Evolutionary conservation across 2,888 invertebrate species (phyloP).

Genomic region (Drosophila pseudotakahashii): DNA sequence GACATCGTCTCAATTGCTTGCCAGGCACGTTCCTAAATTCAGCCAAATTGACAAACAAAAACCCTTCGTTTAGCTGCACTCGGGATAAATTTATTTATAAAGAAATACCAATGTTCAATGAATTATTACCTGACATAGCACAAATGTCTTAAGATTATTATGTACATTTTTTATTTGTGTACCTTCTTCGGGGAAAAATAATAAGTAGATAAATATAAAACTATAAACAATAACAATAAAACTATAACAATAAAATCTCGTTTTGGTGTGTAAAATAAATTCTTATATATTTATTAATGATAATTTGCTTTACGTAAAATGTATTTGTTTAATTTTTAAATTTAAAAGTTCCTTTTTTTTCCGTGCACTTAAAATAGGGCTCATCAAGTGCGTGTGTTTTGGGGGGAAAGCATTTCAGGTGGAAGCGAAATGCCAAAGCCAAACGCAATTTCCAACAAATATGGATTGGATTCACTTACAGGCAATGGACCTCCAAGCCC

Average conservation of each 20-base stretch:
- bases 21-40: conserved; percentile 48
- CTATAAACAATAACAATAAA: too few relatives aligned
- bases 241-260: too few relatives aligned
- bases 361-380: conserved; percentile 33
- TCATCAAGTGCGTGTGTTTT: conserved; percentile 46
- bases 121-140: too few relatives aligned
- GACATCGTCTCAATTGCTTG: conserved; percentile 42
- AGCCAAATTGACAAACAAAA: conserved; percentile 68
- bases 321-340: too few relatives aligned
- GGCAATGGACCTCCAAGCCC: conserved; percentile 8
- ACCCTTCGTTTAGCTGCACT: conserved; percentile 19
- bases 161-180: too few relatives aligned
- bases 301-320: too few relatives aligned
- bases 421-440: conserved; percentile 57
- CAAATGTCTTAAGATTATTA: too few relatives aligned
- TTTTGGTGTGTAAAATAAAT: too few relatives aligned
- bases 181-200: too few relatives aligned
- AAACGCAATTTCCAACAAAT: conserved; percentile 64
- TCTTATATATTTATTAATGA: too few relatives aligned
- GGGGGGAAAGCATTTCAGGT: conserved; percentile 53
- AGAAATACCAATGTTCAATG: background rate
- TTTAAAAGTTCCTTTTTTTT: background rate
- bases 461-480: conserved; percentile 51
- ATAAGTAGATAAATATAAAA: too few relatives aligned
- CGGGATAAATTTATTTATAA: background rate